Evolutionary conservation across 1,140 invertebrate genomes (phyloP).

Genomic region (Eumaeus atala): DNA sequence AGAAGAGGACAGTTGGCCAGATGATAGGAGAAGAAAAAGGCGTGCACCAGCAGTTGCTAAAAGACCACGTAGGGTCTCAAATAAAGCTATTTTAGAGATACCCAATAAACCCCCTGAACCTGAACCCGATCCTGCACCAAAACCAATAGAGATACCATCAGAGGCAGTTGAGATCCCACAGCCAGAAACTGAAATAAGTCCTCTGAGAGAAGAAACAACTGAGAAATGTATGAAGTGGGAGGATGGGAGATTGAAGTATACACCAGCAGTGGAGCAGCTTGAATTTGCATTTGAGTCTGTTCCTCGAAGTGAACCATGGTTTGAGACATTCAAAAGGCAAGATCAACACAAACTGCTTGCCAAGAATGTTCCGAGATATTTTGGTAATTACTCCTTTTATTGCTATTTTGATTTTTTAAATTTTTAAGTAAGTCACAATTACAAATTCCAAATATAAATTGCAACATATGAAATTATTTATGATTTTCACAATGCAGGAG

Average conservation of each 20-base stretch:
- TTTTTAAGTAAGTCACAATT: slow-evolving; percentile 20
- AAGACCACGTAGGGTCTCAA: slow-evolving; percentile 23
- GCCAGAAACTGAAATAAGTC: slow-evolving; percentile 35
- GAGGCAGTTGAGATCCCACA: slow-evolving; percentile 21
- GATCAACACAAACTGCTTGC: slow-evolving; percentile 79
- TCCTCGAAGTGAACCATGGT: slow-evolving; percentile 84
- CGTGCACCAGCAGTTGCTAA: slow-evolving; percentile 32
- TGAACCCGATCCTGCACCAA: slow-evolving; percentile 20
- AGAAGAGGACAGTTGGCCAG: slow-evolving; percentile 59
- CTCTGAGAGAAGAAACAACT: slow-evolving; percentile 42
- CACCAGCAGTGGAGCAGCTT: slow-evolving; percentile 77
- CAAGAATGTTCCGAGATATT: slow-evolving; percentile 64
- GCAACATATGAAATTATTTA: too few relatives aligned
- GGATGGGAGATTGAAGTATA: slow-evolving; percentile 70
- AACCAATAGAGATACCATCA: slow-evolving; percentile 19
- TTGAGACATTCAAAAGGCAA: slow-evolving; percentile 83
- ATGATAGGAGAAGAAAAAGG: slow-evolving; percentile 49
- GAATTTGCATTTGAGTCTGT: slow-evolving; percentile 85
- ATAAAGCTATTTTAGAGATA: slow-evolving; percentile 24
- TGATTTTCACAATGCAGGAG: too few relatives aligned
- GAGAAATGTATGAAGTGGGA: slow-evolving; percentile 63
- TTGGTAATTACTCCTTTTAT: slow-evolving; percentile 45
- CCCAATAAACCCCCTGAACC: slow-evolving; percentile 26
- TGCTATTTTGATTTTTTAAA: slow-evolving; percentile 60
- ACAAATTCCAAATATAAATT: slow-evolving; percentile 11